Evolutionary conservation across 2,113 vertebrate genomes (phyloP), one percentile per base, ranked within the genome.

Genomic region (Bubalus kerabau): DNA sequence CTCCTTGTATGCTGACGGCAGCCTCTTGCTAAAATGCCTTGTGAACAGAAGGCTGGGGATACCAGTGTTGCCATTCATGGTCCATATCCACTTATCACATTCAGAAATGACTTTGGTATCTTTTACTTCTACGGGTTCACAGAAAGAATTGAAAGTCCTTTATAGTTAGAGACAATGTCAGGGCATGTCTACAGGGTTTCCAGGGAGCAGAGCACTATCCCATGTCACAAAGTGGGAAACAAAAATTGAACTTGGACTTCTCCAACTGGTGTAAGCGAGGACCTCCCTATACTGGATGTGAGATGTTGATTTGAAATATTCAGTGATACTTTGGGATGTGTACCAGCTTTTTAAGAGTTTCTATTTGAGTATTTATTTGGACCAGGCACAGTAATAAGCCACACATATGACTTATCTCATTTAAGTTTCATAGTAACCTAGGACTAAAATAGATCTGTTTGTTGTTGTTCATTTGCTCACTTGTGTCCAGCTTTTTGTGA

Each of bases 331-430:
- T 3, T 67, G 86, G 54, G 50, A 16, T 26, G 3, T 60, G 9
- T 36, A 26, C 60, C 90, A 26, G 59, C 32, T 14, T 92, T 78
- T 62, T 74, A 83, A 67, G 67, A 74, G 14, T 82, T 97, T 86
- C 74, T 60, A 46, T 82, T 64, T 91, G 67, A 90, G 15, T 43
- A n/a, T 83, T 96, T 83, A 57, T 82, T 92, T 88, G 93, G 88
- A 23, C 28, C 60, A 64, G 32, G 64, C 60, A 43, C 40, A 43
- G 13, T 43, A 46, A n/a, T 71, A 84, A 91, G 30, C 30, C 16
- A 19, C 23, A 7, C 23, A 9, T 50, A 5, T 30, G 13, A 74
- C 40, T 88, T 24, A 86, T 21, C n/a, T 82, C 40, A 64, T 32
- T 86, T 91, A 87, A 76, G 36, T 97, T 96, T 87, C 90, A 87